phyloP scores from a whole-genome alignment of 2,113 vertebrate species.

The Pseudolaguvia tuberculata region DNA sequence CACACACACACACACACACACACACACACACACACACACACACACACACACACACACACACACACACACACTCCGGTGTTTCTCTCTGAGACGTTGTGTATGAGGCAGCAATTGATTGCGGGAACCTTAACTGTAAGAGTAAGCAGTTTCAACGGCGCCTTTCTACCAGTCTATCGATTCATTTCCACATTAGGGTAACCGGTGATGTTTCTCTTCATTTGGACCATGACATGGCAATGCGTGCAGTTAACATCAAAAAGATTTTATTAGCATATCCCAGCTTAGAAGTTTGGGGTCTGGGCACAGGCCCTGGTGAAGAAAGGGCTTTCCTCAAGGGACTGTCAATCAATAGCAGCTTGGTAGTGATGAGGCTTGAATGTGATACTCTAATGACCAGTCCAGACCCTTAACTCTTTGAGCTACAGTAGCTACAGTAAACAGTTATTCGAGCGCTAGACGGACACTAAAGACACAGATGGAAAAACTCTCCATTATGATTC shows the following conservation, averaged over 20 bases:
- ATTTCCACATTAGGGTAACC: slow-evolving; percentile 54
- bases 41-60: neutral
- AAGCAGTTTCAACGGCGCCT: slow-evolving; percentile 62
- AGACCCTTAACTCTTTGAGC: no score
- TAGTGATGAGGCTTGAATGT: no score
- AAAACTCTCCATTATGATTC: neutral
- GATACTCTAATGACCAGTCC: no score
- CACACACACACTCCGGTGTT: slow-evolving; percentile 54
- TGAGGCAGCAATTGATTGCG: slow-evolving; percentile 63
- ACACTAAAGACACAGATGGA: neutral
- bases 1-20: neutral
- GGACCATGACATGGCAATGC: neutral
- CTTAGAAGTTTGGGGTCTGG: no score
- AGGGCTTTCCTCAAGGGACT: no score
- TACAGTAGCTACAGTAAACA: no score
- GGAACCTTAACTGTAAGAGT: slow-evolving; percentile 63
- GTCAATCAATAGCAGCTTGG: no score
- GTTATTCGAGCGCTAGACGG: neutral
- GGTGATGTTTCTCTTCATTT: slow-evolving; percentile 61
- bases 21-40: neutral
- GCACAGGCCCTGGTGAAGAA: no score
- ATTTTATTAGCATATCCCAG: neutral
- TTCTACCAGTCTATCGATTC: slow-evolving; percentile 59
- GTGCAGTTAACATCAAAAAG: neutral
- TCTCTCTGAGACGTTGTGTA: slow-evolving; percentile 59